Base-by-base conservation (phyloP, 2,888 invertebrate genomes). In the Folsomia candida region DNA sequence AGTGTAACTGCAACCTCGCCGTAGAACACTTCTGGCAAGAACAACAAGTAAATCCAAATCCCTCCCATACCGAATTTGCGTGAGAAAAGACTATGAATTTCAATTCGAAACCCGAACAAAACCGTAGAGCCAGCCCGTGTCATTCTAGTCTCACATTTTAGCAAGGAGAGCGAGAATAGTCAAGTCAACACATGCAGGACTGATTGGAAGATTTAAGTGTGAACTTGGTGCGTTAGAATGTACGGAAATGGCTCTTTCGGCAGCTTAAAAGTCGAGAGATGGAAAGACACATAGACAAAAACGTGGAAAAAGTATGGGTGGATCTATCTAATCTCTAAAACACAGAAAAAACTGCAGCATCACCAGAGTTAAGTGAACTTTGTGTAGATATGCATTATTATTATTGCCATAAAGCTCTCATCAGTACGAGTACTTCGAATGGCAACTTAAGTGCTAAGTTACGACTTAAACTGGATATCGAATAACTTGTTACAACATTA, bases 301-400 rank as follows among this genome's bases (percentile, higher is more conserved):
- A 60, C 60, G 60, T 60, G 60, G 60, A 60, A 60, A 60, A 18
- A 25, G 22, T 24, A 25, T 9, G 60, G 26, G 47, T 47, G 18
- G 24, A 60, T 60, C 14, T 60, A 24, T 60, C 4, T 25, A 25
- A 20, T 60, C 25, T 60, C 6, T 9, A 25, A 26, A 20, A 26
- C 9, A 25, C 25, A 60, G 9, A 57, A 60, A 60, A 60, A 60
- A 25, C 26, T 25, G 60, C 60, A 20, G 24, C 9, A 60, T 60
- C 60, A 60, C 26, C 25, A 60, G 60, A 60, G 60, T 60, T 60
- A 60, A 60, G 60, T 60, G 60, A 60, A 60, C 60, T 25, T 57
- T 22, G 9, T 60, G 24, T 60, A 26, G 22, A 20, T 60, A 25
- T 60, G 26, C 24, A 25, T 60, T 60, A 60, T 60, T 60, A 25